Base-by-base conservation (phyloP, 2,113 vertebrate species). In the Crotalus tigris region DNA sequence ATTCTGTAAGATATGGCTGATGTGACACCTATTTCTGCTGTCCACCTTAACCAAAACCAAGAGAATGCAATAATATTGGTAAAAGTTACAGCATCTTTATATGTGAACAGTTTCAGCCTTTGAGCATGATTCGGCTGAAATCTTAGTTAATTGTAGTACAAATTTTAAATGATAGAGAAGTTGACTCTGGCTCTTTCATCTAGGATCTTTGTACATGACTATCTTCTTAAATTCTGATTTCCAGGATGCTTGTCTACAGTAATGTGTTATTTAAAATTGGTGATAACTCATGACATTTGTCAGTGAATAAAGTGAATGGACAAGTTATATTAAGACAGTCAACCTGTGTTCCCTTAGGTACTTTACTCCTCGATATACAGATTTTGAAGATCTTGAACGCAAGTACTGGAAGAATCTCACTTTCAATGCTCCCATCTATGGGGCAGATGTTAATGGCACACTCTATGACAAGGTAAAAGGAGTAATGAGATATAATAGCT, bases 371-470 rank as follows among this genome's bases (percentile, higher is more conserved):
- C 98, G 98, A 21, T 99, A 98, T 90, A 98, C 97, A 0, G 99
- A 99, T 91, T 99, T 98, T 95, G 99, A 99, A 75, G 99, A 99
- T 94, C 98, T 99, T 93, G 99, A 99, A 95, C 98, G 99, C 91
- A 99, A 99, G 93, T 99, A 99, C 95, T 99, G 99, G 99, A 99
- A 99, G 97, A 99, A 99, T 93, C 98, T 99, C 57, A 99, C 99
- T 0, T 99, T 99, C 92, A 99, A 99, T 81, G 98, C 99, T 23
- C 99, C 99, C 0, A 99, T 99, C 59, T 99, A 99, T 0, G 99
- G 99, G 3, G 99, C 99, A 29, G 99, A 99, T 88, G 98, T 99
- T 95, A 99, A 98, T 13, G 99, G 98, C 91, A 99, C 98, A 0
- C 98, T 99, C 0, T 99, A 99, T 7, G 99, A 99, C 95, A 97